phyloP scores from a whole-genome alignment of 2,113 vertebrate genomes.

The Coreoperca whiteheadi region DNA sequence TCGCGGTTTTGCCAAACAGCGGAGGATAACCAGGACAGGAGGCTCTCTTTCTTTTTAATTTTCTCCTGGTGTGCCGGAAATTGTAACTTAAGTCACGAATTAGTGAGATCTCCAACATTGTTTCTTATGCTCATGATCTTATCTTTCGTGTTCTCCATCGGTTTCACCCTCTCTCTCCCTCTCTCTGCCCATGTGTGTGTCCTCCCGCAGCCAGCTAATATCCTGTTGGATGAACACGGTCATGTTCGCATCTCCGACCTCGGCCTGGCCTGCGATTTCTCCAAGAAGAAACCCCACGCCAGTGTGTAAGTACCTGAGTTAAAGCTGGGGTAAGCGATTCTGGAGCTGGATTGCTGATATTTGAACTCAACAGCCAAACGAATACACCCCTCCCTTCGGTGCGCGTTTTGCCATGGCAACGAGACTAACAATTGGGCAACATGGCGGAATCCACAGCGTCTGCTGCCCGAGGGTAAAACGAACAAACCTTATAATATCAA shows the following conservation, averaged over 20 bases:
- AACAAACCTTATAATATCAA: too few relatives aligned
- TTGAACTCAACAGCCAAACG: too few relatives aligned
- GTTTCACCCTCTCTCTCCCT: conserved; percentile 13
- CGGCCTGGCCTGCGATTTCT: conserved; percentile 97
- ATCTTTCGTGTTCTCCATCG: conserved; percentile 9
- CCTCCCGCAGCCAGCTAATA: conserved; percentile 92
- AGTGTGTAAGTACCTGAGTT: conserved; percentile 89
- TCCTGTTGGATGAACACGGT: conserved; percentile 95
- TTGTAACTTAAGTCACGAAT: conserved; percentile 54
- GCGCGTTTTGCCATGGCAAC: too few relatives aligned
- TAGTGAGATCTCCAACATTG: conserved; percentile 38
- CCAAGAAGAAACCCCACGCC: conserved; percentile 98
- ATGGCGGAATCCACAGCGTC: too few relatives aligned
- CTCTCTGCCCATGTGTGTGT: conserved; percentile 11
- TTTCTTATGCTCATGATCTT: conserved; percentile 26
- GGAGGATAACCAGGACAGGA: conserved; percentile 67
- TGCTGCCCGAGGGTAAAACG: too few relatives aligned
- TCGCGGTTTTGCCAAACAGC: conserved; percentile 29
- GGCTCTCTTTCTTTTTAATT: not conserved
- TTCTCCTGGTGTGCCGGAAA: conserved; percentile 48
- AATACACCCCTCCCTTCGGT: too few relatives aligned
- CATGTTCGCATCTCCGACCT: conserved; percentile 97
- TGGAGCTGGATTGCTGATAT: too few relatives aligned
- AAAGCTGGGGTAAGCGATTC: too few relatives aligned
- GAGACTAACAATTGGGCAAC: too few relatives aligned